Evolutionary conservation across 2,888 invertebrate genomes (phyloP), one percentile per base, ranked within the genome.

Genomic region (Abrostola triplasia): DNA sequence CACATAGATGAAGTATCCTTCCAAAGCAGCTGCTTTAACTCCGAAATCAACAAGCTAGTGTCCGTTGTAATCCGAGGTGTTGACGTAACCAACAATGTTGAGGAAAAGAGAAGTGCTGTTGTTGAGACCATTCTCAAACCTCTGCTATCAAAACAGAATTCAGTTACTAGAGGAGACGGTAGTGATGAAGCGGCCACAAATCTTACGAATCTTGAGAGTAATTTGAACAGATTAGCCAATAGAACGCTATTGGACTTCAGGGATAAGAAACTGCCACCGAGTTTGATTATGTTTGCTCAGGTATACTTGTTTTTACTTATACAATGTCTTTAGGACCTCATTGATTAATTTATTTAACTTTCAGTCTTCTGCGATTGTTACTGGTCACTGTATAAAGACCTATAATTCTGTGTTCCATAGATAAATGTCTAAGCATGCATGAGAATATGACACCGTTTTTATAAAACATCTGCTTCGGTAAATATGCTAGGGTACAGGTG

Each of bases 11-110:
- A 98, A 88, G 96, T 98, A 77, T 97, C 97, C 72, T 95, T 98
- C 75, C 96, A 97, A 59, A 98, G 98, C 87, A 98, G 98, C 90
- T 97, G 98, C 85, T 96, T 98, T 77, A 98, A 98, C 87, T 98
- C 98, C 1, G 98, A 98, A 79, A 97, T 98, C 58, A 97, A 97
- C 35, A 98, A 98, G 88, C 90, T 98, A 11, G 92, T 98, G 5
- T 97, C 97, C 5, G 96, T 98, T 24, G 96, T 97, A n/a, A 96
- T 98, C 74, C 96, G 96, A 69, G 97, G 98, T 85, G 96, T 98
- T 5, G 95, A 97, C 71, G 95, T 98, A 61, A 97, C 97, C 80
- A 97, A 98, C 88, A 97, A 97, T 92, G 96, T 97, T 51, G 95
- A 95, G 67, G 93, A 89, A 72, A 87, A 91, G 71, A 79, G 92